These are phyloP conservation scores for Spinus olivaceus DNA, from an alignment of 2,797 vertebrate species.

Conservation along the genomic window DNA sequence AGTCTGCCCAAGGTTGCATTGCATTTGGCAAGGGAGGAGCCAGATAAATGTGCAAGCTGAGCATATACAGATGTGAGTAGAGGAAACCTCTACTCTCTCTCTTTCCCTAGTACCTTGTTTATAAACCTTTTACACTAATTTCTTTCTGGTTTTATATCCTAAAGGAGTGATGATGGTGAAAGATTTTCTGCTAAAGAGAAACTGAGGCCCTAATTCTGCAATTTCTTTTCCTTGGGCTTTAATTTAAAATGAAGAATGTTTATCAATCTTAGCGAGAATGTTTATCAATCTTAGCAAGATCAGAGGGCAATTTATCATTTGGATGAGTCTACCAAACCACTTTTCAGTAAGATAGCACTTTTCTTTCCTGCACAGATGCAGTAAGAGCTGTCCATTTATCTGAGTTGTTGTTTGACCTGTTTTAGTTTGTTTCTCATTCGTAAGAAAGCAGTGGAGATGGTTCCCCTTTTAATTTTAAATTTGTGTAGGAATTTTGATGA, in stretches of 20 bases:
- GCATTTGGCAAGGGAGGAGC: not conserved
- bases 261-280: not conserved
- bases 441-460: not conserved
- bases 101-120: not conserved
- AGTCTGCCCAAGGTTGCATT: not conserved
- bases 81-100: not conserved
- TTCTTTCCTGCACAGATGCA: not conserved
- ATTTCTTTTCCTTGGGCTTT: not conserved
- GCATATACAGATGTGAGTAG: not conserved
- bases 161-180: not conserved
- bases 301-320: not conserved
- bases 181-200: not conserved
- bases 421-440: slow-evolving; percentile 10
- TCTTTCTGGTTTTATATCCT: not conserved
- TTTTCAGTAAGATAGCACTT: not conserved
- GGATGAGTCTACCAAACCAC: not conserved
- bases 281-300: not conserved
- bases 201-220: not conserved
- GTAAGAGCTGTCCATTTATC: not conserved
- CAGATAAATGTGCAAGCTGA: not conserved
- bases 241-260: not conserved
- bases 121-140: not conserved
- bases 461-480: slow-evolving; percentile 28
- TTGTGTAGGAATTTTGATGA: slow-evolving; percentile 35
- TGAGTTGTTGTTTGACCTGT: not conserved